Conservation (phyloP, 2,888 invertebrate genomes). For the Yponomeuta evonymella region DNA sequence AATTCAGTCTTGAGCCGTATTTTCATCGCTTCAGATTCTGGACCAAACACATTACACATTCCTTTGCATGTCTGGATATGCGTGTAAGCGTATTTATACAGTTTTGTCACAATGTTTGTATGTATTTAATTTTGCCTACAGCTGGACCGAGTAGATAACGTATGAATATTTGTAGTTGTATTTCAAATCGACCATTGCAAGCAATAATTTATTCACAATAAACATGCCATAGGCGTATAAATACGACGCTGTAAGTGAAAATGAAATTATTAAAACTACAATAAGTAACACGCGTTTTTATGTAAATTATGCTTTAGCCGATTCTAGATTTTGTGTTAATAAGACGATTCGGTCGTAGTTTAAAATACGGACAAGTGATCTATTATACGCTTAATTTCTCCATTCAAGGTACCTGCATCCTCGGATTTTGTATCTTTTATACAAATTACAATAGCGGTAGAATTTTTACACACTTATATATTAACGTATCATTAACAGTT, state of each 20-base stretch:
- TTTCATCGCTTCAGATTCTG: not conserved
- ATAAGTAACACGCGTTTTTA: not conserved
- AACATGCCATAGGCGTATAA: not conserved
- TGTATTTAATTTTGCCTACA: not conserved
- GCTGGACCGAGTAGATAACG: not conserved
- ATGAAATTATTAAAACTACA: not conserved
- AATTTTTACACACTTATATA: conserved; percentile 47
- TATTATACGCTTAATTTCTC: conserved; percentile 58
- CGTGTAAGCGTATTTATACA: not conserved
- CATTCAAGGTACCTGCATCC: conserved; percentile 64
- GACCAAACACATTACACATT: conserved; percentile 10
- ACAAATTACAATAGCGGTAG: conserved; percentile 53
- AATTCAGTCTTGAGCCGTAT: not conserved
- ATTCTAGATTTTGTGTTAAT: not conserved
- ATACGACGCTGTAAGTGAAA: not conserved
- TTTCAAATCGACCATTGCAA: not conserved
- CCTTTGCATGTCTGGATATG: not conserved
- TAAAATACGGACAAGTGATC: conserved; percentile 6
- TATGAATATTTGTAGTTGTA: not conserved
- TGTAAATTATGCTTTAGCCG: not conserved
- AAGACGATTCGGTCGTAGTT: not conserved
- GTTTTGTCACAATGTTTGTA: not conserved
- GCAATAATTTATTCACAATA: not conserved
- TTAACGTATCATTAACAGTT: conserved; percentile 36
- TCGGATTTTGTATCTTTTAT: conserved; percentile 53